Conservation (phyloP, 2,888 invertebrate genomes). For the Blastobasis adustella region DNA sequence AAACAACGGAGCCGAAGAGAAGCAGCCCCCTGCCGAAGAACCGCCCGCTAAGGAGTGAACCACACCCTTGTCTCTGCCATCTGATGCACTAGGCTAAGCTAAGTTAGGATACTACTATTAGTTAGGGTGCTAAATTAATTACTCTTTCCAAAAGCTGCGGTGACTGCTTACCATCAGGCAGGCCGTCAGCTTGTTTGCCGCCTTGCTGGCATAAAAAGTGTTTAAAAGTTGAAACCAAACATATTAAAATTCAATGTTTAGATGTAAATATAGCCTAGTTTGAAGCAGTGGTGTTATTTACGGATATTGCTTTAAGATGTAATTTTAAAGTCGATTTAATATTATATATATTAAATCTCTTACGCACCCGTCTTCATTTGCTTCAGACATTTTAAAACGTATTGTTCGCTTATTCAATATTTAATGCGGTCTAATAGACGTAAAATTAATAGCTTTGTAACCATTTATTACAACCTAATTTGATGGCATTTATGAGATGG, state of each 20-base stretch:
- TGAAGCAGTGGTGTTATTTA: not conserved
- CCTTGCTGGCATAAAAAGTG: not conserved
- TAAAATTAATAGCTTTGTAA: not conserved
- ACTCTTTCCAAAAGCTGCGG: not conserved
- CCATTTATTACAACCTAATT: not conserved
- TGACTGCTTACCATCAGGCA: too few species aligned
- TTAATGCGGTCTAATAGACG: not conserved
- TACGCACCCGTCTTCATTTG: too few species aligned
- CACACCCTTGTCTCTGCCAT: slow-evolving; percentile 3
- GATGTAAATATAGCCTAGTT: not conserved
- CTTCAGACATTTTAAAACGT: too few species aligned
- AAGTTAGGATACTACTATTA: not conserved
- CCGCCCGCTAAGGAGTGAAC: slow-evolving; percentile 48
- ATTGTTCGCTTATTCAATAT: not conserved
- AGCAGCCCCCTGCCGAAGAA: slow-evolving; percentile 41
- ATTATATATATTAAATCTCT: not conserved
- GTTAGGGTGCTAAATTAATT: slow-evolving; percentile 1
- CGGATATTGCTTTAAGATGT: not conserved
- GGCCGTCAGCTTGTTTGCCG: too few species aligned
- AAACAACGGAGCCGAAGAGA: slow-evolving; percentile 47
- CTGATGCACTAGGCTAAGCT: slow-evolving; percentile 3
- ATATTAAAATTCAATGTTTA: not conserved
- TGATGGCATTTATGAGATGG: slow-evolving; percentile 2
- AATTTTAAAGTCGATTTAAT: not conserved
- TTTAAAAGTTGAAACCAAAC: not conserved